Base-by-base conservation (phyloP, 2,113 vertebrate genomes). In the Elephantulus edwardii region DNA sequence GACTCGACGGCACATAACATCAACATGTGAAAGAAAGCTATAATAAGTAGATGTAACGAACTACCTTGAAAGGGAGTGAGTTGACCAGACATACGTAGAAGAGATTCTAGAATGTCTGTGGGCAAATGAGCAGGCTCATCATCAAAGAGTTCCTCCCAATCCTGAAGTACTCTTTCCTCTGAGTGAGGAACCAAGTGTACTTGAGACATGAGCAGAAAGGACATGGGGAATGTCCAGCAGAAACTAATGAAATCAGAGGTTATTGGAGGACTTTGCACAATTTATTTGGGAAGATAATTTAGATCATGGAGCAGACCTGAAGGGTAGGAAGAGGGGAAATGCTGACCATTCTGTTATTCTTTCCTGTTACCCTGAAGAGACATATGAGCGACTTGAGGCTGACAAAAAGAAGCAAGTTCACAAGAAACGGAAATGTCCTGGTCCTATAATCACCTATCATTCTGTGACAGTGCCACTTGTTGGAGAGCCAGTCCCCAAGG, bases 321-420 rank as follows among this genome's bases (percentile, higher is more conserved):
- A 35, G 13, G 62, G 5, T 88, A 35, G 50, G 56, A 40, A 87
- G 72, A 38, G 26, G 44, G 42, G 44, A n/a, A 52, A 56, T 60
- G 30, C 68, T 94, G 48, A 93, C 50, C 33, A 7, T 80, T 58
- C 8, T 2, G 10, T 6, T 9, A 0, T 90, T 72, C 30, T 1
- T 86, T 42, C 33, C 35, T 4, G 20, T 12, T 6, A 5, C 30
- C 28, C 4, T 0, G 0, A 97, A 99, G 99, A 99, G 96, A 99
- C 99, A 42, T 99, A 99, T 2, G 99, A 99, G 94, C 98, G 99
- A 1, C 96, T 99, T 10, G 99, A 99, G 83, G 99, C 99, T 0
- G 99, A 99, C 95, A 99, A 99, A 96, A 99, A 99, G 98, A 99
- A 99, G 96, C 99, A 99, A 83, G 99, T 99, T 6, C 98, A 99